Base-by-base conservation (phyloP, 2,797 vertebrate genomes). In the Oreonectes daqikongensis region DNA sequence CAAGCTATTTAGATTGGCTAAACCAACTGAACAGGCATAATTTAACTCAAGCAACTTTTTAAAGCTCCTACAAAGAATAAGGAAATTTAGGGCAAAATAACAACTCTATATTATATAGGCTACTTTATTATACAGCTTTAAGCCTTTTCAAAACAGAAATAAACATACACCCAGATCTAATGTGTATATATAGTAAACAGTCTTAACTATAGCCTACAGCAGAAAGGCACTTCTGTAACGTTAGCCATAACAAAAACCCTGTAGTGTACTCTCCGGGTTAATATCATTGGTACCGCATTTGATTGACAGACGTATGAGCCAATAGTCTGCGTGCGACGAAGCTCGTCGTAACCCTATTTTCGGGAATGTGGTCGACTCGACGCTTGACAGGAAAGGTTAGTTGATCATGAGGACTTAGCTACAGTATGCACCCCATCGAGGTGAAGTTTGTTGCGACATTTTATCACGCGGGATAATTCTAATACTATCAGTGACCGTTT, bases 331-430 rank as follows among this genome's bases (percentile, higher is more conserved):
- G 38, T 1, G 0, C 6, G 64, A 11, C 10, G 10, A 12, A 10
- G 30, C 11, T 0, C 3, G 30, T 30, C 11, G 17, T 63, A 72
- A 79, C 89, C 69, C 89, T 71, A 76, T 81, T 94, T 91, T 92
- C 93, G 91, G 92, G 92, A 94, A 92, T 82, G 83, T 85, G 90
- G 85, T 65, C 24, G 87, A 10, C 12, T 65, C 24, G 87, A 10
- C 12, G 30, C 75, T 90, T 94, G 85, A 89, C 91, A 89, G 92
- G 91, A 93, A 94, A 87, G 81, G 80, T 84, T 77, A 76, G 75
- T 75, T 77, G 28, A 46, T 81, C 28, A 15, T 24, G 63, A 69
- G 57, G 59, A 18, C 65, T 46, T 28, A 30, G n/a, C 20, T 20
- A 18, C 70, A 52, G 74, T 6, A 6, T 20, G n/a, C 42, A 8